A percentile compares a stretch with the other conserved stretches of the same genome.
Evolutionary conservation across 2,113 vertebrate genomes (phyloP).

Genomic region (Cyanistes caeruleus): DNA sequence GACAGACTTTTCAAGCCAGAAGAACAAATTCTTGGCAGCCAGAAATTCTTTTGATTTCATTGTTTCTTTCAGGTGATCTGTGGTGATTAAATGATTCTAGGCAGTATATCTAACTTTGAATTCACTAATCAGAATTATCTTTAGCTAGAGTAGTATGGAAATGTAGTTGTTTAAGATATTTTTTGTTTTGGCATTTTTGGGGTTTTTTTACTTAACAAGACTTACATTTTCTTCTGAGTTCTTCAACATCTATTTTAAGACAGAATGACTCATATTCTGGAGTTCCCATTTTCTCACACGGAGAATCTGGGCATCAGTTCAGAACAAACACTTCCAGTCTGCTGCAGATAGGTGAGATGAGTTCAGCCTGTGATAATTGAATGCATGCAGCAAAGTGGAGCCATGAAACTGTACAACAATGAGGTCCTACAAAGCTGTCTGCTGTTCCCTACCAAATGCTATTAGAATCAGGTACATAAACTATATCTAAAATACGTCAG

Average conservation of each 20-base stretch:
- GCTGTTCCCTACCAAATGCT: not conserved
- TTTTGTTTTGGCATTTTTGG: not conserved
- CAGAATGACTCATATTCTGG: not conserved
- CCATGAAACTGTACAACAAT: not conserved
- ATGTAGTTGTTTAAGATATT: not conserved
- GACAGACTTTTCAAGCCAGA: not conserved
- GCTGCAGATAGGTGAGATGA: not conserved
- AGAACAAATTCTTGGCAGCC: not conserved
- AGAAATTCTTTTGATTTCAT: not conserved
- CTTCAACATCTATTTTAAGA: slow-evolving; percentile 8
- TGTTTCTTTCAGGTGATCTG: not conserved
- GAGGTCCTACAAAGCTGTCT: not conserved
- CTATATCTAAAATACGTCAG: not conserved
- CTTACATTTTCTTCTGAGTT: not conserved
- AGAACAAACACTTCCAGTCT: not conserved
- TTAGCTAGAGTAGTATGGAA: not conserved
- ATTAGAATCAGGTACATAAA: not conserved
- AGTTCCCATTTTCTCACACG: slow-evolving; percentile 3
- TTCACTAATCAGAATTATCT: not conserved
- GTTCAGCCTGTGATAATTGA: not conserved
- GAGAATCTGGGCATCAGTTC: not conserved
- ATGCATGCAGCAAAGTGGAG: not conserved
- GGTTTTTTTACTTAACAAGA: not conserved
- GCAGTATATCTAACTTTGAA: not conserved
- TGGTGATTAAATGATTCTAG: not conserved